Conservation (phyloP, 2,888 invertebrate species). For the Drosophila mimetica region DNA sequence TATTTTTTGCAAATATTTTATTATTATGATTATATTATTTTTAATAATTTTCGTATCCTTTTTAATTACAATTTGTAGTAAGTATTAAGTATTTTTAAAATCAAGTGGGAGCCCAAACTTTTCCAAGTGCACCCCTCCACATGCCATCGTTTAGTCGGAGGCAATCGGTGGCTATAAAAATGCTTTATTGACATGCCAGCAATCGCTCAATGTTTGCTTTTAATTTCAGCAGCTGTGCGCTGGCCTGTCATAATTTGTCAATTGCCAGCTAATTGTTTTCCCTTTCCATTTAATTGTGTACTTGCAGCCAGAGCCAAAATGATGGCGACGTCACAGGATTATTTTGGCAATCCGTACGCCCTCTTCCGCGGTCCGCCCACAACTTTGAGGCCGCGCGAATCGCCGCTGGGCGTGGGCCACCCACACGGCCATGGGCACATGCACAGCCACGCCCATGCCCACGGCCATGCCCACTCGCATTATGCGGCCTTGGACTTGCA, state of each 20-base stretch:
- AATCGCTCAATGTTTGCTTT: constrained; percentile 46
- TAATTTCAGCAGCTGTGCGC: constrained; percentile 38
- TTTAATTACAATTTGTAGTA: too few relatives aligned
- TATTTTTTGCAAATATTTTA: too few relatives aligned
- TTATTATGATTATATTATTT: too few relatives aligned
- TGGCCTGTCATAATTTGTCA: constrained; percentile 47
- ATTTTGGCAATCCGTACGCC: constrained; percentile 84
- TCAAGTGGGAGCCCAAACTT: not conserved
- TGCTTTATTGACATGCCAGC: constrained; percentile 60
- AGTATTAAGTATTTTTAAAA: too few relatives aligned
- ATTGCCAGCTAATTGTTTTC: constrained; percentile 42
- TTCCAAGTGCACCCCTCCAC: constrained; percentile 22
- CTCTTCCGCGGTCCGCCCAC: constrained; percentile 83
- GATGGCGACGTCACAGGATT: constrained; percentile 84
- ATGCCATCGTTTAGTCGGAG: constrained; percentile 66
- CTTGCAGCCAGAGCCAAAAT: constrained; percentile 71
- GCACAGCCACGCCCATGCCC: constrained; percentile 56
- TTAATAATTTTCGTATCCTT: too few relatives aligned
- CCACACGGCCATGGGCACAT: constrained; percentile 60
- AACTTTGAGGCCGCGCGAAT: constrained; percentile 82
- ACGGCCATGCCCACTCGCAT: constrained; percentile 39
- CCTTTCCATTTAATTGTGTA: constrained; percentile 28
- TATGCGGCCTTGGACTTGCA: constrained; percentile 81
- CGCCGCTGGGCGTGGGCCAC: constrained; percentile 76
- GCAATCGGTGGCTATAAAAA: constrained; percentile 62